Conservation (phyloP, 1,140 invertebrate species). For the Macrobrachium nipponense region DNA sequence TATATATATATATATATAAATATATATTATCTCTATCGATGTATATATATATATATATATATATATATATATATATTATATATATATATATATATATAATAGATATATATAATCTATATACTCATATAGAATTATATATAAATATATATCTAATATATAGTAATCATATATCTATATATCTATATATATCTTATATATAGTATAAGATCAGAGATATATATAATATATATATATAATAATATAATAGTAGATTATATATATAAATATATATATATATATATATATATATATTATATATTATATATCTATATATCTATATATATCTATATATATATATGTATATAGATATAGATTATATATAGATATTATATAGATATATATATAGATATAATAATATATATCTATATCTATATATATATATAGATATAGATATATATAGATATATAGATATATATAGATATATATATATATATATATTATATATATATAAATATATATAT, state of each 20-base stretch:
- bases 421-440: no score
- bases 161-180: neutral
- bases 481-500: no score
- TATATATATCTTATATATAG: no score
- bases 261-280: neutral
- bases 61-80: constrained; percentile 16
- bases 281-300: constrained; percentile 12
- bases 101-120: neutral
- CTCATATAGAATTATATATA: neutral
- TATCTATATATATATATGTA: constrained; percentile 9
- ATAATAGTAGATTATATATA: no score
- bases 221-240: no score
- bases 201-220: no score
- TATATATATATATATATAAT: neutral
- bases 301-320: no score
- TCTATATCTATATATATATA: neutral
- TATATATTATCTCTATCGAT: no score
- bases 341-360: neutral
- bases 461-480: no score
- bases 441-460: no score
- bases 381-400: constrained; percentile 16
- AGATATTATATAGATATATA: neutral
- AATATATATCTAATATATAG: no score
- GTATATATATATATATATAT: neutral
- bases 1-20: no score